Base-by-base conservation (phyloP, 2,797 vertebrate genomes). In the Enteromius treurensis region DNA sequence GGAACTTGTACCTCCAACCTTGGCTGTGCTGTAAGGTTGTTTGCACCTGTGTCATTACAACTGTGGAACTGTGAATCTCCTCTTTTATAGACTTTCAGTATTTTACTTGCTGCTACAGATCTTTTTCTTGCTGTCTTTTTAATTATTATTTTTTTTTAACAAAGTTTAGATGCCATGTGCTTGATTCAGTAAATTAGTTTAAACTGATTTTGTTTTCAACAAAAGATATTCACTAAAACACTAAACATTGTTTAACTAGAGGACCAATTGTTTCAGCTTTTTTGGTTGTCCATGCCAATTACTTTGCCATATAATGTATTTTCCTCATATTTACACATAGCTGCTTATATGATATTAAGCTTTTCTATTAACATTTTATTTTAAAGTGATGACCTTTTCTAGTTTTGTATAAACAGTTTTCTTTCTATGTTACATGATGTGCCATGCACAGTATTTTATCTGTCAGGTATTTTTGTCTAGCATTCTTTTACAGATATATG, bases 51-150 rank as follows among this genome's bases (percentile, higher is more conserved):
- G 69, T 90, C 86, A 87, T 90, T 90, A 86, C 89, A 92, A 86
- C n/a, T n/a, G n/a, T 85, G 81, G 62, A 91, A 94, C 94, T 94
- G 94, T 95, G 94, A 95, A 94, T 91, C 88, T 92, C 75, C 79
- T 80, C 91, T 92, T 77, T 87, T 74, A 70, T 55, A 85, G 23
- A 83, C 70, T 83, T 76, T 86, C 71, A 84, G 23, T 85, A 76
- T 89, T 92, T 92, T 90, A 91, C 89, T 87, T 93, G 93, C 94
- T 95, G 94, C 94, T 95, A 94, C 89, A 88, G 88, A 91, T 81
- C 88, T 82, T 84, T 73, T 62, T 62, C 60, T 55, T 47, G 11
- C 90, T n/a, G 74, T 47, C 6, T 23, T 69, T 82, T 42, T 11
- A 10, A 14, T 13, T 47, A 60, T 76, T 60, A 7, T 64, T 62